These are phyloP conservation scores for Aphelenchoides fujianensis DNA, from an alignment of 1,140 invertebrate genomes.

Conservation along the genomic window DNA sequence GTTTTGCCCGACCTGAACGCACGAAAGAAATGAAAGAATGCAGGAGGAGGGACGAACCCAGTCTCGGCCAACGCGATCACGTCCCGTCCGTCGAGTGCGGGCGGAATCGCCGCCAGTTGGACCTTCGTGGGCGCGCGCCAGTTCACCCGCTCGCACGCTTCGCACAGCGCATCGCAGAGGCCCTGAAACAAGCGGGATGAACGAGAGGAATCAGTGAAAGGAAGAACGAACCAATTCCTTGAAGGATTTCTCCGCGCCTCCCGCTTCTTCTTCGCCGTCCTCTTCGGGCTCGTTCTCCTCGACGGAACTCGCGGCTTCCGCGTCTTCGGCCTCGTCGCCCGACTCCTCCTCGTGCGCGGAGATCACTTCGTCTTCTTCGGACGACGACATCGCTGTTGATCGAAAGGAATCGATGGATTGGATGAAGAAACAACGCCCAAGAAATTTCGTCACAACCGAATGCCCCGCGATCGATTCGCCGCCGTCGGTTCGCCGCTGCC, in stretches of 20 bases:
- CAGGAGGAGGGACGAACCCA: conserved; percentile 63
- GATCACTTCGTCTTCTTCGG: too few relatives aligned
- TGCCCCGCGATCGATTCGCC: too few relatives aligned
- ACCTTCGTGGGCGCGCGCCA: conserved; percentile 73
- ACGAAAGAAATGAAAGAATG: background rate
- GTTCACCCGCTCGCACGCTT: conserved; percentile 84
- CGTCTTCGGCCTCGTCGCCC: too few relatives aligned
- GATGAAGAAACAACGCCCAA: too few relatives aligned
- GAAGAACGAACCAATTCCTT: conserved; percentile 40
- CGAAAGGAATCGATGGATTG: too few relatives aligned
- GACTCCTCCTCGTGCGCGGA: too few relatives aligned
- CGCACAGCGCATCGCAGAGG: conserved; percentile 81
- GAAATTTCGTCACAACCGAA: too few relatives aligned
- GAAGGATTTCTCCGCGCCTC: conserved; percentile 33
- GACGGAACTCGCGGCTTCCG: too few relatives aligned
- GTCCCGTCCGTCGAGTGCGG: conserved; percentile 50
- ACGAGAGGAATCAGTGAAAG: background rate
- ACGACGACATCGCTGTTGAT: too few relatives aligned
- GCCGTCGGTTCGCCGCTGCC: too few relatives aligned
- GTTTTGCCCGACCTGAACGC: conserved; percentile 51
- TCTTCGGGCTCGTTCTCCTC: too few relatives aligned
- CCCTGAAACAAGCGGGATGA: conserved; percentile 67
- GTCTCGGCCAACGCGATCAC: conserved; percentile 60
- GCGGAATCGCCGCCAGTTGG: conserved; percentile 49
- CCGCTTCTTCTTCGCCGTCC: too few relatives aligned